phyloP scores from a whole-genome alignment of 1,140 invertebrate species.

The Orchestia grillus region DNA sequence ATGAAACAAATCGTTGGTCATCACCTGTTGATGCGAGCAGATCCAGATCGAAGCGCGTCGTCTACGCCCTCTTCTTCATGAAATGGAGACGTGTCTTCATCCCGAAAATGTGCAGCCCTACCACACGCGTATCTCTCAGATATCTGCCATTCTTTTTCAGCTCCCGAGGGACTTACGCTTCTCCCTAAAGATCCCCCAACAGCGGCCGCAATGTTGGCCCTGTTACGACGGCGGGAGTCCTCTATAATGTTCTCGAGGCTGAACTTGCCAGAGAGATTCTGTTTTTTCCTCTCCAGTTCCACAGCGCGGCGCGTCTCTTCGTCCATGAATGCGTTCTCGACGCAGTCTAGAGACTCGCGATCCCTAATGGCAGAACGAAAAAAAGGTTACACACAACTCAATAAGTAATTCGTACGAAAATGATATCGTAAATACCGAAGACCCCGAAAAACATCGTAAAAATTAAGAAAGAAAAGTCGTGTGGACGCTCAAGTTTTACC shows the following conservation, averaged over 20 bases:
- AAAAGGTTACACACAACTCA: background rate
- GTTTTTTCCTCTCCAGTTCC: background rate
- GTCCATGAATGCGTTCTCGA: conserved; percentile 12
- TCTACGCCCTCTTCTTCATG: background rate
- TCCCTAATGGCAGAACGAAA: background rate
- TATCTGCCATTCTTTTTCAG: background rate
- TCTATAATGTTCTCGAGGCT: conserved; percentile 45
- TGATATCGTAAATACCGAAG: no score
- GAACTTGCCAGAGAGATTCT: conserved; percentile 47
- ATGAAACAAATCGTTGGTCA: background rate
- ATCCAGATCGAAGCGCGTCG: background rate
- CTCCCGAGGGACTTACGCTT: background rate
- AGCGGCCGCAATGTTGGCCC: conserved; percentile 11
- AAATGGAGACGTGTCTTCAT: background rate
- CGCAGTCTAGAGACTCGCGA: conserved; percentile 17
- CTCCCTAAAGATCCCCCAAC: conserved; percentile 4
- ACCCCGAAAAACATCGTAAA: no score
- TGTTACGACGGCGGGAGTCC: conserved; percentile 1
- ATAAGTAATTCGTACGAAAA: no score
- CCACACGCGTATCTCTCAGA: background rate
- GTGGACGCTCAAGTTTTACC: no score
- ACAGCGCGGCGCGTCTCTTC: background rate
- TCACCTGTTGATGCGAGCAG: background rate
- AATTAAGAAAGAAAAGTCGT: no score
- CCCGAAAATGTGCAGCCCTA: background rate